These are phyloP conservation scores for Alca torda DNA, from an alignment of 2,797 vertebrate genomes.

Conservation along the genomic window DNA sequence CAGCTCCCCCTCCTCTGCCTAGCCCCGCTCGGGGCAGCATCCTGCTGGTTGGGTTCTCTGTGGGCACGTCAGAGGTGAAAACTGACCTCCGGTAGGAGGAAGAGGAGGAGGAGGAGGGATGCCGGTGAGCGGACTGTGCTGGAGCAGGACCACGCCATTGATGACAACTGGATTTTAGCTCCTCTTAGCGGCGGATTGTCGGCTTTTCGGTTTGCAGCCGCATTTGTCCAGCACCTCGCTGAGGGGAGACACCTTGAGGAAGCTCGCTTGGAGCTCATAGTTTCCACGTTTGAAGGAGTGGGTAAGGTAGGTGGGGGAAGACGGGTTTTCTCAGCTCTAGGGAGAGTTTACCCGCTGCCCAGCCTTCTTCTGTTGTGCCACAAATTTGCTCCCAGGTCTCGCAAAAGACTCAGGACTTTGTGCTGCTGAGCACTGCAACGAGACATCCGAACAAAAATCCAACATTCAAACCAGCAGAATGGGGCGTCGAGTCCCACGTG, in stretches of 20 bases:
- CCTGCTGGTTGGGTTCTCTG: neutral
- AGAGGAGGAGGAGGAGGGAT: neutral
- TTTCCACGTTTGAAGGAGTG: neutral
- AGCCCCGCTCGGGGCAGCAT: neutral
- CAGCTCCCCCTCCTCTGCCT: neutral
- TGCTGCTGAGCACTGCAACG: neutral
- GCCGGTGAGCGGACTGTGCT: fast-evolving
- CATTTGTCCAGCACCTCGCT: neutral
- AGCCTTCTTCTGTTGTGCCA: neutral
- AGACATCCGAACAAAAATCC: neutral
- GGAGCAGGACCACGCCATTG: neutral
- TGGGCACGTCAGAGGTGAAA: neutral
- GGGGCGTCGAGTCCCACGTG: neutral
- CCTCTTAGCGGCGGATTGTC: constrained; percentile 13
- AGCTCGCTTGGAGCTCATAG: neutral
- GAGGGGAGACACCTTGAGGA: neutral
- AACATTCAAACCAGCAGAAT: neutral
- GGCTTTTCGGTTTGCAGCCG: neutral
- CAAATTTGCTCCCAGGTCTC: neutral
- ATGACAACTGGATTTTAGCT: constrained; percentile 17
- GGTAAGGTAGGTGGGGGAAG: neutral
- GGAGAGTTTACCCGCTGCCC: neutral
- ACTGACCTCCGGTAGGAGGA: neutral
- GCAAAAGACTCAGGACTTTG: fast-evolving
- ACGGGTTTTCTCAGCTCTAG: neutral